Percentiles rank a stretch among this genome's conserved stretches.
phyloP scores from a whole-genome alignment of 92 coral and sea anemone species.

The Virgularia gustaviana region DNA sequence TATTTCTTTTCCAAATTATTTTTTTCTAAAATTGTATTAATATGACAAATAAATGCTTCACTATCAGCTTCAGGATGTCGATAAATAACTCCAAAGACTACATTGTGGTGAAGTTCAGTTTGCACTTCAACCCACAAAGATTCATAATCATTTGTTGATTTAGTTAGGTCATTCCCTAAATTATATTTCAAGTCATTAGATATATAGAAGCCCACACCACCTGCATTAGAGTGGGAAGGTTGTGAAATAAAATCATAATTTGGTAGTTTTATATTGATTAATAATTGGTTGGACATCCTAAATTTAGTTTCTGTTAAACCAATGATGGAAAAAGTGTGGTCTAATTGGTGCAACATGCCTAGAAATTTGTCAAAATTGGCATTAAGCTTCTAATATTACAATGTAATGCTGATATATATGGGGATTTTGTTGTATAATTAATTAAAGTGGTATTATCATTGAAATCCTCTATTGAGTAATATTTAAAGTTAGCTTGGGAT shows the following conservation, averaged over 20 bases:
- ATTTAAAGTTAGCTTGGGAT: neutral
- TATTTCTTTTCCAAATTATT: constrained; percentile 4
- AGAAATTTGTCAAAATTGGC: constrained; percentile 47
- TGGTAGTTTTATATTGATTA: constrained; percentile 28
- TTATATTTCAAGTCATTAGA: neutral
- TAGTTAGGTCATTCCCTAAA: constrained; percentile 14
- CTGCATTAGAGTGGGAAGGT: constrained; percentile 30
- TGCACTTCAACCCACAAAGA: constrained; percentile 19
- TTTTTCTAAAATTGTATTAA: constrained; percentile 15
- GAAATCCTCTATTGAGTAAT: neutral
- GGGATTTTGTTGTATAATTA: neutral
- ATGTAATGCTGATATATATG: constrained; percentile 10
- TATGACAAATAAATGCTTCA: constrained; percentile 7
- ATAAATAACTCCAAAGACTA: constrained; percentile 21
- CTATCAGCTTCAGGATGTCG: constrained; percentile 28
- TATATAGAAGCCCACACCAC: constrained; percentile 34
- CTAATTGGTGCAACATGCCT: constrained; percentile 26
- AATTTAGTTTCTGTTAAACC: constrained; percentile 48
- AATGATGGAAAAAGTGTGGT: constrained; percentile 37
- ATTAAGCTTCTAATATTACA: constrained; percentile 46
- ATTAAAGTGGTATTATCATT: neutral
- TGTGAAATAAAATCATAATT: constrained; percentile 48
- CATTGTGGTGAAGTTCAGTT: constrained; percentile 3
- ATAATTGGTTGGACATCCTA: constrained; percentile 1
- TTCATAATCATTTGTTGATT: constrained; percentile 15